Evolutionary conservation across 1,140 invertebrate species (phyloP), one percentile per base, ranked within the genome.

Genomic region (Drosophila miranda): DNA sequence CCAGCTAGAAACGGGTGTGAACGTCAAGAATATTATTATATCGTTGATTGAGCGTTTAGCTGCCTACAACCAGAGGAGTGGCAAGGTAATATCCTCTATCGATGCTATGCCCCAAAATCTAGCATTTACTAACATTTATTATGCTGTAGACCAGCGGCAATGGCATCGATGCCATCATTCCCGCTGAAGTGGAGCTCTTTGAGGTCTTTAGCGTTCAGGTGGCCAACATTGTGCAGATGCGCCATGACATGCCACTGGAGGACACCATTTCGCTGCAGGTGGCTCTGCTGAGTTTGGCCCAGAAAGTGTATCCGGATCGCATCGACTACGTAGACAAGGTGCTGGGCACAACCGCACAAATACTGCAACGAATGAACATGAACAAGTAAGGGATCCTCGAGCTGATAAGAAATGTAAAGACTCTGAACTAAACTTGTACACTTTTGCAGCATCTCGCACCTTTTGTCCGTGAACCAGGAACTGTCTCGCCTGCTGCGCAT

Each of bases 171-270:
- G 93, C 94, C 51, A 96, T 95, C 26, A 96, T 97, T 78, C 96
- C 97, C 8, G 93, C 95, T 62, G 96, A 99, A 81, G 96, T 99
- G 11, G 95, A 98, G 88, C 92, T 99, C 0, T 99, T 99, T 93
- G 98, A 99, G 89, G 98, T 99, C 38, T 99, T 99, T 90, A 99
- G 97, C n/a, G 95, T 98, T 82, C 98, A 99, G 93, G 96, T 99
- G 34, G 96, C 98, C 3, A 95, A 96, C 67, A 98, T 99, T 76
- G 98, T 99, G 67, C 96, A 98, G 94, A 97, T 95, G 68, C 94
- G 98, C 48, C 95, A 95, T 78, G 97, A 99, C 88, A 97, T 99
- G 95, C 96, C 98, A 1, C 92, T 96, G 0, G 98, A 99, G 92
- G 98, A 99, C 91, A 98, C 99, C 89, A 95, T 99, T 43, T 95